Base-by-base conservation (phyloP, 2,113 vertebrate species). In the Lethenteron reissneri region DNA sequence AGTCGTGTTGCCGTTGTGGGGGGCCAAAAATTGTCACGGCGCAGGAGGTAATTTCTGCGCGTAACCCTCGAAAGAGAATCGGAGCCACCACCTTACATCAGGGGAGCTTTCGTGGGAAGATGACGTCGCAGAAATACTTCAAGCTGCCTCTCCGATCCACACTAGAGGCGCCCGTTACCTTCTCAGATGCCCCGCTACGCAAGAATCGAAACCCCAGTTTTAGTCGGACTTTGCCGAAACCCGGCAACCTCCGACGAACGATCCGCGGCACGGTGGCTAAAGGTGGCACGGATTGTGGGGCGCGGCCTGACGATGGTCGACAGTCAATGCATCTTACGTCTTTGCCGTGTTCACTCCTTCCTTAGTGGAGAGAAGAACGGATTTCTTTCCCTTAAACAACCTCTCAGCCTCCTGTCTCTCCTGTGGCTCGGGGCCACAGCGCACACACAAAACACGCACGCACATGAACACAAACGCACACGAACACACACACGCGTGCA, bases 351-450 rank as follows among this genome's bases (percentile, higher is more conserved):
- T 94, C 87, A 86, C 92, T 87, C 96, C 94, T 86, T 97, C 94
- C 89, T 95, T 95, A 84, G 92, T 92, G 84, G 96, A 90, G 77
- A 96, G 92, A 83, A 90, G 90, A 82, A 92, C 94, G 78, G 88
- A 89, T 86, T 41, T 41, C 41, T 97, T 99, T 83, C 94, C 94
- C 84, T 92, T 96, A 87, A 97, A 97, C 92, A 99, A 94, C 89
- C 90, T 95, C 88, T 97, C 92, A 77, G 94, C 92, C 83, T 99
- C 94, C 83, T 96, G 88, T 77, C 92, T 91, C 85, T 99, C 94
- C 94, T 96, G 85, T 77, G 84, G 83, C 77, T 71, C 89, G 84
- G 89, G 83, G 88, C 83, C 83, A 92, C 77, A 86, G 87, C 83
- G 76, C 72, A 78, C 82, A 80, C 58, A 76, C 76, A 76, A n/a